Evolutionary conservation across 64 coral and sea anemone species (phyloP), one percentile per base, ranked within the genome.

Genomic region (Trachythela sp.): DNA sequence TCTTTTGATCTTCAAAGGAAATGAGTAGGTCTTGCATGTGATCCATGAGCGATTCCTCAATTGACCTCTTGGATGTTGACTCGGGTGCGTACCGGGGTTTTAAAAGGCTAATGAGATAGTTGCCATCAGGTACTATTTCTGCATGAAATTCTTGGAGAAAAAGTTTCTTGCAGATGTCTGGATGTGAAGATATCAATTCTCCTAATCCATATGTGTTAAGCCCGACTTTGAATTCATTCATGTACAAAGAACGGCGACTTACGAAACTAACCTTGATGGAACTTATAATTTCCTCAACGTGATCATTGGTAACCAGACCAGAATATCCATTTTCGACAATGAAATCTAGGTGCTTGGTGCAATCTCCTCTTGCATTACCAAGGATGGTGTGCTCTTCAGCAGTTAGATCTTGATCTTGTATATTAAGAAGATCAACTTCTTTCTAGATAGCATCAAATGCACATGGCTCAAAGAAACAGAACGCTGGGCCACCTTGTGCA

Each of bases 1-100:
- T 39, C 37, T 35, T 37, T 38, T 80, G 32, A 39, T 80, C 75
- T 37, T 80, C 75, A 80, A 80, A 18, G 34, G 75, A 35, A 0
- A 80, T 80, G 4, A 80, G 37, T 39, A 80, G 75, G 75, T 80
- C 75, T 36, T 80, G 75, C 75, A 80, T 80, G 34, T 80, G 75
- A 80, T 80, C 75, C 75, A 80, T 80, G 75, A 80, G 13, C 2
- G 34, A 38, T 80, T 80, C 75, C 32, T 80, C 75, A 80, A n/a
- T 29, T n/a, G n/a, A n/a, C n/a, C n/a, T n/a, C n/a, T n/a, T n/a
- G n/a, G n/a, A n/a, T n/a, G n/a, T n/a, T n/a, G n/a, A n/a, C n/a
- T 80, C 75, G 2, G 75, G 75, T 36, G 75, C n/a, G 34, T 80
- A 80, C 20, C 2, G 32, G 32, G 75, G 75, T 30, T 18, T 80